Conservation (phyloP, 2,113 vertebrate genomes). For the Sterrhoptilus dennistouni region DNA sequence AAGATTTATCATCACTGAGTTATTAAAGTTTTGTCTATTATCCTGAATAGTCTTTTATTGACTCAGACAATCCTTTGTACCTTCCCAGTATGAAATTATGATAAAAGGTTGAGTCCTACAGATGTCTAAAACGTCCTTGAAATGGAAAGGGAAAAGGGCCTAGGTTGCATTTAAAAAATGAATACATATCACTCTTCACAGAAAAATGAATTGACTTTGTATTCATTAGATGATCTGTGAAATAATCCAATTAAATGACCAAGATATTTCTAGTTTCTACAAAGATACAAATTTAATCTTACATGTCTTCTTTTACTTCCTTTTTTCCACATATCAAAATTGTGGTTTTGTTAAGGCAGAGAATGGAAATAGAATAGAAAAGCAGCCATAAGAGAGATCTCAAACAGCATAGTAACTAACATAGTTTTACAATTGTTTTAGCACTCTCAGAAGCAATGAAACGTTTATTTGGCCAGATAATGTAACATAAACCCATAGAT, state of each 20-base stretch:
- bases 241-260: conserved; percentile 65
- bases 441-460: background rate
- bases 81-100: conserved; percentile 59
- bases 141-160: conserved; percentile 38
- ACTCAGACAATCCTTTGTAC: conserved; percentile 45
- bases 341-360: background rate
- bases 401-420: background rate
- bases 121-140: conserved; percentile 66
- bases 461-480: background rate
- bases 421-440: background rate
- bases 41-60: conserved; percentile 55
- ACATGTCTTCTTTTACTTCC: background rate
- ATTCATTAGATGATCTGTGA: conserved; percentile 54
- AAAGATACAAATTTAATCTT: conserved; percentile 54
- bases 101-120: conserved; percentile 48
- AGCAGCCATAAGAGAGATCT: background rate
- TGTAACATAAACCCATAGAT: background rate
- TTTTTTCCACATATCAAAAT: background rate
- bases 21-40: conserved; percentile 53
- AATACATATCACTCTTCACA: conserved; percentile 35
- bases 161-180: conserved; percentile 30
- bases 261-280: conserved; percentile 25
- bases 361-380: background rate
- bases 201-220: conserved; percentile 59
- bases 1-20: conserved; percentile 13